A percentile compares a stretch with the other conserved stretches of the same genome.
Conservation (phyloP, 2,113 vertebrate genomes). For the Lophotis ruficrista region DNA sequence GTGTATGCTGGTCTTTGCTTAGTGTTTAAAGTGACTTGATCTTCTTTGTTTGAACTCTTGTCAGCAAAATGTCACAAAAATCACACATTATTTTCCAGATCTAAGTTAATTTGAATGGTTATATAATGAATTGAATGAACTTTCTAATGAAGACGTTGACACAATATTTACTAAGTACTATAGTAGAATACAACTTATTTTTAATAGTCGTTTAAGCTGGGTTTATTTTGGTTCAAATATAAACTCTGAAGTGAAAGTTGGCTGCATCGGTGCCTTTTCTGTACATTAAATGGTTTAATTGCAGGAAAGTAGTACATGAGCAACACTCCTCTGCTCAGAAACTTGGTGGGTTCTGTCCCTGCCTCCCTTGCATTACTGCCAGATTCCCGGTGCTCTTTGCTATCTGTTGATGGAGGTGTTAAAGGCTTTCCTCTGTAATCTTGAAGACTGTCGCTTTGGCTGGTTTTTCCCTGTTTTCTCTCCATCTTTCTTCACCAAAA, state of each 20-base stretch:
- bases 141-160: not conserved
- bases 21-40: not conserved
- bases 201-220: not conserved
- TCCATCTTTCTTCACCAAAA: not conserved
- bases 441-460: not conserved
- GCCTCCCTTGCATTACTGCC: not conserved
- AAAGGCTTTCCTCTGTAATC: not conserved
- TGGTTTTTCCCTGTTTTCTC: not conserved
- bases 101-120: not conserved
- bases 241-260: not conserved
- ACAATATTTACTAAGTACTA: not conserved
- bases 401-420: not conserved
- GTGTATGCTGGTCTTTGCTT: not conserved
- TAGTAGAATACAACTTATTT: not conserved
- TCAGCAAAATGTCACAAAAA: not conserved
- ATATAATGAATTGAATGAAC: not conserved
- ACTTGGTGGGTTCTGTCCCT: not conserved
- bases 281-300: not conserved
- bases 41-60: not conserved
- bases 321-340: not conserved
- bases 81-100: not conserved
- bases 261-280: not conserved
- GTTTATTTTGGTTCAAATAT: not conserved
- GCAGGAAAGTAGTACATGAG: not conserved
- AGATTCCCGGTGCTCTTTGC: not conserved